Evolutionary conservation across 2,888 invertebrate species (phyloP), one percentile per base, ranked within the genome.

Genomic region (Ophion costatus): DNA sequence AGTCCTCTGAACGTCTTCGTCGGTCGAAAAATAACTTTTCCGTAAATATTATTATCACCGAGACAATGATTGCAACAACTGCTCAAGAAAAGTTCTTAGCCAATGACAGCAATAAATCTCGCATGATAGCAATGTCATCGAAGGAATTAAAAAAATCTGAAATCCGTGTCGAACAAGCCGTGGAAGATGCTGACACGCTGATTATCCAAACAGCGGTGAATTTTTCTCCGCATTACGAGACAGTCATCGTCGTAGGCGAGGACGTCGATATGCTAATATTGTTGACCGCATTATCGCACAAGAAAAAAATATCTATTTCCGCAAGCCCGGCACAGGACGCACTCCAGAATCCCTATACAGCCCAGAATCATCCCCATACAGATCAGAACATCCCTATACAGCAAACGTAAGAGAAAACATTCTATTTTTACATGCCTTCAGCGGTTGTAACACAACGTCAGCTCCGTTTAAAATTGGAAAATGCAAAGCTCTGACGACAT

Each of bases 121-220:
- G 38, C 38, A 38, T 6, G 38, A 91, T 92, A 90, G 88, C 82
- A 64, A 87, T 90, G 86, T 78, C 89, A 22, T 76, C 63, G 71
- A 79, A 87, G 66, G 84, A 85, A 78, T 89, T 91, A 7, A 38
- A 38, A 1, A 80, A 89, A 88, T 90, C 88, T 76, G 90, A 90
- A 90, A 90, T 91, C 63, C 79, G 64, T 0, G 89, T 90, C 11
- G 89, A 89, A 90, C 90, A 91, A 91, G 91, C 88, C 85, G 38
- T 70, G 61, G 84, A 89, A 78, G 86, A 88, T 84, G 89, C 88
- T 81, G 87, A 87, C 88, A 89, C 89, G 24, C 73, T 91, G 69
- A 91, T 90, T 79, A 83, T 90, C 76, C 88, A 89, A 82, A 89
- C 87, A 80, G 89, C 89, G 76, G 79, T 89, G 59, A 80, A 88